A percentile compares a stretch with the other conserved stretches of the same genome.
Evolutionary conservation across 1,140 invertebrate genomes (phyloP).

Genomic region (Pogonus chalceus): DNA sequence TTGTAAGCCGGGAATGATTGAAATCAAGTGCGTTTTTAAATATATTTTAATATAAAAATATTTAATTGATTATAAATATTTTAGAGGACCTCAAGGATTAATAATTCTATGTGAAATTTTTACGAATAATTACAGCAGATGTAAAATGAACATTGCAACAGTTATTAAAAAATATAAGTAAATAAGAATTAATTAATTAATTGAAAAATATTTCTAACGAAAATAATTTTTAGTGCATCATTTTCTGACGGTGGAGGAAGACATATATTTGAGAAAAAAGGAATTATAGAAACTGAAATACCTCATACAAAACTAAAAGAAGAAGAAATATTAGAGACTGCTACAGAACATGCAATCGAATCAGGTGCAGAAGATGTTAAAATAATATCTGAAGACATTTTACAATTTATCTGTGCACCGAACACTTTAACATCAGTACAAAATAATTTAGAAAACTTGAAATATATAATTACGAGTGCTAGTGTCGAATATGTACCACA

Average conservation of each 20-base stretch:
- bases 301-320: too few relatives aligned
- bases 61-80: conserved; percentile 17
- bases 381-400: conserved; percentile 33
- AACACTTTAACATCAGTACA: conserved; percentile 27
- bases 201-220: background rate
- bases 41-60: too few relatives aligned
- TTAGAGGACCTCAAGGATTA: conserved; percentile 36
- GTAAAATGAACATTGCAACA: conserved; percentile 33
- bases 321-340: conserved; percentile 23
- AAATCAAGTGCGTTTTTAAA: conserved; percentile 31
- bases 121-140: conserved; percentile 29
- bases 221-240: conserved; percentile 24
- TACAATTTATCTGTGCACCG: conserved; percentile 38
- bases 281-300: conserved; percentile 40
- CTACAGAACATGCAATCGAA: conserved; percentile 51
- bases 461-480: conserved; percentile 38
- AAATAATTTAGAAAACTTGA: conserved; percentile 31
- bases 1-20: conserved; percentile 29
- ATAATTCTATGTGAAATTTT: conserved; percentile 35
- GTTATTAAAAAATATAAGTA: conserved; percentile 41
- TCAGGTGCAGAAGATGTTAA: conserved; percentile 51
- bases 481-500: conserved; percentile 39
- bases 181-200: conserved; percentile 9
- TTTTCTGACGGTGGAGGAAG: conserved; percentile 24
- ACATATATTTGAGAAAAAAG: conserved; percentile 43